Evolutionary conservation across 2,888 invertebrate species (phyloP), one percentile per base, ranked within the genome.

Genomic region (Diaperis boleti): DNA sequence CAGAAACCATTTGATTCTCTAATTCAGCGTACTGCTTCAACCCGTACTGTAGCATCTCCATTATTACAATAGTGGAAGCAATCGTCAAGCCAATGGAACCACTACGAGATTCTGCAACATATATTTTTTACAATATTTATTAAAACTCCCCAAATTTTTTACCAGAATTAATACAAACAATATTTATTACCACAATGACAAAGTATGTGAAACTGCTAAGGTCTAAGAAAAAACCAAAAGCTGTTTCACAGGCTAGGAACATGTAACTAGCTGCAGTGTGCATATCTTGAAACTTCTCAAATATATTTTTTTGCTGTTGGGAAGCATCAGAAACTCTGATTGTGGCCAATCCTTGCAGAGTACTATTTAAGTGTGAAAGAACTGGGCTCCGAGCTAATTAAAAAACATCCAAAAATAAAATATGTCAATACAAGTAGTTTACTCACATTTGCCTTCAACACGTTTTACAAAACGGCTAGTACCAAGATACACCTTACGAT

Each of bases 11-110:
- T 70, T 89, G 90, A 75, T 92, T 94, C 78, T 81, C 81, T 2
- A 81, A 79, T 78, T 96, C 96, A 0, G 96, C 93, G 72, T 94
- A 94, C 79, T 96, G 95, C 2, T 95, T 84, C 22, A 87, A 83
- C 1, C 84, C 85, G 85, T 85, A 87, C 74, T 87, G 86, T 70
- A 87, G 69, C 79, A 82, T 79, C 6, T 90, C 91, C 0, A 91
- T 91, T 60, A 93, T 84, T 0, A 88, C 87, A 80, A 92, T 89
- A 7, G 92, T 89, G 77, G 92, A 91, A 0, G 92, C 92, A 50
- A 93, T 89, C n/a, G 92, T 92, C 56, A 93, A 78, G 26, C 77
- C 77, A 3, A 77, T 74, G 52, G 74, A 74, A 17, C 76, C 76
- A 22, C 73, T 74, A 56, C 66, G 69, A 14, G 59, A 61, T 49